Base-by-base conservation (phyloP, 2,888 invertebrate species). In the Encarsia formosa region DNA sequence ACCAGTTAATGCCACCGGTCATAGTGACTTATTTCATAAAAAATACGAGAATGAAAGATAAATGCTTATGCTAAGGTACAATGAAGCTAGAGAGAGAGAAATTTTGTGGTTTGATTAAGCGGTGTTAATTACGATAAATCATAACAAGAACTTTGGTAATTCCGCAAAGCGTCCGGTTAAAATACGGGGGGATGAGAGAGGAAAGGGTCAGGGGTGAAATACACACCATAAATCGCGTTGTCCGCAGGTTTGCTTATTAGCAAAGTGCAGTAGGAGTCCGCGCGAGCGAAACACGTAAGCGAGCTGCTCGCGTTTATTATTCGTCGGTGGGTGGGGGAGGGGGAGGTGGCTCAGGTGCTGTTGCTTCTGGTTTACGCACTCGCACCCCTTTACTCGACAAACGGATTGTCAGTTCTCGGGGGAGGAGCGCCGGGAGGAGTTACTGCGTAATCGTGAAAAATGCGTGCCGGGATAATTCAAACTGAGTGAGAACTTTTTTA, bases 121-220 rank as follows among this genome's bases (percentile, higher is more conserved):
- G 40, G 43, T 39, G 35, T 18, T 43, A 50, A 56, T 58, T 51
- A 47, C 50, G 52, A 34, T 53, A 49, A 55, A 56, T 54, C 48
- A 42, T 41, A 50, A 46, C 39, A 37, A 26, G 9, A n/a, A 31
- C 29, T 35, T 18, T 4, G 13, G 11, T 19, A 11, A 39, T 29
- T 11, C 15, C 41, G 13, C 32, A n/a, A 15, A 29, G 34, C 18
- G 22, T 16, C 32, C 34, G 32, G 43, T n/a, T 47, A 38, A 47
- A 47, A 46, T 43, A 47, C 24, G 26, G 37, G 52, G 18, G n/a
- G n/a, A n/a, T n/a, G n/a, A n/a, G n/a, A n/a, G n/a, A 23, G 22
- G 11, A 43, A 29, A 9, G n/a, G 35, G 13, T 9, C n/a, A 24
- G 18, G n/a, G 24, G 26, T 19, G 19, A 32, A 46, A 26, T 26